A percentile compares a stretch with the other conserved stretches of the same genome.
phyloP scores from a whole-genome alignment of 1,140 invertebrate genomes.

The Micrasema minimum region DNA sequence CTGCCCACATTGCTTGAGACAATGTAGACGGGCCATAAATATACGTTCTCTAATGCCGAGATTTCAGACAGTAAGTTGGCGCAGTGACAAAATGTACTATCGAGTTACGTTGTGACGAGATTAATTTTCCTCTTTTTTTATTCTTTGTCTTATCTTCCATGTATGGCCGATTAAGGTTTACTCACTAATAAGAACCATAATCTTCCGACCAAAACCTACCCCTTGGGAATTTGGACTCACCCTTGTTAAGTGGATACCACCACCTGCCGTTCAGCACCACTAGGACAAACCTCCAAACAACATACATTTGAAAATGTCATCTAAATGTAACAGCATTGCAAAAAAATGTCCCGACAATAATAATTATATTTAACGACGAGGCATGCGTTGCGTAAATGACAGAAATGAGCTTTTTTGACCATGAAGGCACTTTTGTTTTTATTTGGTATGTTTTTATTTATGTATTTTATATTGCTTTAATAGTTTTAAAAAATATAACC shows the following conservation, averaged over 20 bases:
- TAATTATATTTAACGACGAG: too few species aligned
- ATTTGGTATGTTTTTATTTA: too few species aligned
- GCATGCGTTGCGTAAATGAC: too few species aligned
- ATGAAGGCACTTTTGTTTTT: too few species aligned
- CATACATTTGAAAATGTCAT: slow-evolving; percentile 14
- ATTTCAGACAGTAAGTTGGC: background rate
- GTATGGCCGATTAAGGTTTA: too few species aligned
- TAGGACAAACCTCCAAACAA: slow-evolving; percentile 1
- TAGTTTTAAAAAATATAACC: too few species aligned
- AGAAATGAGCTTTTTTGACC: too few species aligned
- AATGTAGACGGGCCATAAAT: slow-evolving; percentile 21
- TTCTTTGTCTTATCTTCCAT: too few species aligned
- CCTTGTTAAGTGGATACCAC: slow-evolving; percentile 33
- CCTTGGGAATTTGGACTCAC: slow-evolving; percentile 24
- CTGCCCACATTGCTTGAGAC: slow-evolving; percentile 5
- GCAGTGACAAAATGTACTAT: background rate
- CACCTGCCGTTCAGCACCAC: slow-evolving; percentile 19
- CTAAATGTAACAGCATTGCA: slow-evolving; percentile 4
- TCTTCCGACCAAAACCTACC: slow-evolving; percentile 21
- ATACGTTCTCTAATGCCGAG: background rate
- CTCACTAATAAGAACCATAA: background rate
- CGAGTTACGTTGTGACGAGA: too few species aligned
- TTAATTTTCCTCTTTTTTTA: too few species aligned
- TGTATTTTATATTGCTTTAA: too few species aligned
- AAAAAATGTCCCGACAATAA: slow-evolving; percentile 13